Evolutionary conservation across 1,140 invertebrate genomes (phyloP).

Genomic region (Sitobion miscanthi): DNA sequence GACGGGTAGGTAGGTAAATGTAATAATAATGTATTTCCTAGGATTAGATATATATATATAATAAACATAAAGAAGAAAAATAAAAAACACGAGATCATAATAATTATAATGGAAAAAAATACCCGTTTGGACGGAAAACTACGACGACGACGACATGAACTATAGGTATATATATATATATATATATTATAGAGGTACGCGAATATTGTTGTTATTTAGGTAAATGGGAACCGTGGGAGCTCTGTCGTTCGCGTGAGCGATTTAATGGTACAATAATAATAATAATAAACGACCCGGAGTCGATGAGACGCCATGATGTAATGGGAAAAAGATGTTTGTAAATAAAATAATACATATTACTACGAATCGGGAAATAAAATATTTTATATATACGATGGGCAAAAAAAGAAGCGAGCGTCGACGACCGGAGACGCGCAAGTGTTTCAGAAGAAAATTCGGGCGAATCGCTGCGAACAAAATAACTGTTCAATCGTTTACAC

Average conservation of each 20-base stretch:
- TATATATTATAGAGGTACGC: neutral
- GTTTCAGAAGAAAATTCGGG: neutral
- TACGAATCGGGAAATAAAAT: neutral
- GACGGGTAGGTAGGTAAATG: neutral
- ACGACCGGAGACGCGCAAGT: neutral
- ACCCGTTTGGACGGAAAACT: neutral
- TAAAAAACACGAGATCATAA: neutral
- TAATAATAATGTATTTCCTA: neutral
- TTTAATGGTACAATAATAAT: conserved; percentile 8
- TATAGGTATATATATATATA: neutral
- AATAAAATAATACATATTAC: neutral
- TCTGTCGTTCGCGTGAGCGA: neutral
- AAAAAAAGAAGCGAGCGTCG: neutral
- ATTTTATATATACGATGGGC: no score
- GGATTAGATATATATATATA: neutral
- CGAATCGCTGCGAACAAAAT: neutral
- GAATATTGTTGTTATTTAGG: neutral
- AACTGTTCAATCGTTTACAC: neutral
- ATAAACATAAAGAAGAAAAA: neutral
- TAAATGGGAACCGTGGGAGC: conserved; percentile 14
- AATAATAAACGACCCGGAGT: neutral
- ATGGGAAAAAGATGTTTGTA: neutral
- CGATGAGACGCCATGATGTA: neutral
- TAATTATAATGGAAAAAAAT: neutral
- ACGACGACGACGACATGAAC: neutral